These are phyloP conservation scores for Venustoraphidia nigricollis DNA, from an alignment of 2,888 invertebrate species.

Conservation along the genomic window DNA sequence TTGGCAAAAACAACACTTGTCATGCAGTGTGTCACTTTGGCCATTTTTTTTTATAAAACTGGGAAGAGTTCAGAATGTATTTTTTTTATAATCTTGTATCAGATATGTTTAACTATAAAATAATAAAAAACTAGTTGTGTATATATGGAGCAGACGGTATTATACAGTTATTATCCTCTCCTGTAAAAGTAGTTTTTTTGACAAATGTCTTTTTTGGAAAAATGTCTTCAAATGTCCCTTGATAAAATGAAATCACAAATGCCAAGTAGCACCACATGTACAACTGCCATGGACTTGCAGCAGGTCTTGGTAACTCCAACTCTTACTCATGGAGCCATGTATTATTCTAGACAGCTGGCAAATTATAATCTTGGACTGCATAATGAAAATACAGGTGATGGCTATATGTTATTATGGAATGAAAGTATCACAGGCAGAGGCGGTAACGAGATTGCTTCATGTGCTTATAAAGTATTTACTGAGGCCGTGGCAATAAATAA, in stretches of 20 bases:
- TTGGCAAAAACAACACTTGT: too few relatives aligned
- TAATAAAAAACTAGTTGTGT: too few relatives aligned
- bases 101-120: too few relatives aligned
- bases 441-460: constrained; percentile 13
- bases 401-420: constrained; percentile 13
- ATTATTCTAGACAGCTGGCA: constrained; percentile 15
- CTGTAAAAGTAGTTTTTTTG: too few relatives aligned
- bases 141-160: too few relatives aligned
- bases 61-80: too few relatives aligned
- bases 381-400: constrained; percentile 10
- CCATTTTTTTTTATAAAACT: too few relatives aligned
- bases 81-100: too few relatives aligned
- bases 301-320: constrained; percentile 15
- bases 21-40: too few relatives aligned
- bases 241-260: constrained; percentile 5
- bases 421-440: constrained; percentile 12
- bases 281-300: constrained; percentile 14
- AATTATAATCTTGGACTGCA: constrained; percentile 16
- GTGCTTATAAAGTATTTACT: constrained; percentile 8
- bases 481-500: constrained; percentile 1
- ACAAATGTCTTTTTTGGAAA: too few relatives aligned
- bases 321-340: constrained; percentile 16
- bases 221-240: too few relatives aligned
- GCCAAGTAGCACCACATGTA: constrained; percentile 13
- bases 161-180: too few relatives aligned